Percentiles rank a stretch among this genome's conserved stretches.
These are phyloP conservation scores for Cheilosia soror DNA, from an alignment of 2,888 invertebrate genomes.

Conservation along the genomic window DNA sequence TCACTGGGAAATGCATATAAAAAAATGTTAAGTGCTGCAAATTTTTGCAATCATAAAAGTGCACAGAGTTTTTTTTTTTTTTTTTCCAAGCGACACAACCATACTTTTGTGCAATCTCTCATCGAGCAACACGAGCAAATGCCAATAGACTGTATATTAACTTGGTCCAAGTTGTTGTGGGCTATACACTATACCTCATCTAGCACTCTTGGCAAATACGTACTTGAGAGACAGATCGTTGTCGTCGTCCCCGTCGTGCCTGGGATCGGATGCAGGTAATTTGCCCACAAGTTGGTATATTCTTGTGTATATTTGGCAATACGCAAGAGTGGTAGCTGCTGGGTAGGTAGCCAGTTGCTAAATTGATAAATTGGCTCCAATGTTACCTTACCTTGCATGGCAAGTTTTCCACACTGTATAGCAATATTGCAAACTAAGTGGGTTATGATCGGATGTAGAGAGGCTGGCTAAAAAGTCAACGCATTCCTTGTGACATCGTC, in stretches of 20 bases:
- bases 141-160: constrained; percentile 1
- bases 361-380: constrained; percentile 5
- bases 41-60: neutral
- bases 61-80: neutral
- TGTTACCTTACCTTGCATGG: neutral
- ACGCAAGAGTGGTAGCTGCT: neutral
- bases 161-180: neutral
- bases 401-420: constrained; percentile 7
- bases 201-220: constrained; percentile 4
- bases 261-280: constrained; percentile 3
- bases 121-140: neutral
- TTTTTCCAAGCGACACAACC: neutral
- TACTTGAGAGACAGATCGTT: constrained; percentile 9
- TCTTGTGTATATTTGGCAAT: constrained; percentile 1
- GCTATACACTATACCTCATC: neutral
- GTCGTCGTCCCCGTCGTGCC: neutral
- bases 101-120: neutral
- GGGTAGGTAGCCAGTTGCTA: neutral
- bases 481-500: neutral
- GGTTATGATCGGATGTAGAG: constrained; percentile 5
- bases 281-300: neutral
- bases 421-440: neutral
- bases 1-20: neutral
- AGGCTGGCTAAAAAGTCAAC: neutral
- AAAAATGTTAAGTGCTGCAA: neutral